Evolutionary conservation across 2,797 vertebrate species (phyloP), one percentile per base, ranked within the genome.

Genomic region (Hyperoplus immaculatus): DNA sequence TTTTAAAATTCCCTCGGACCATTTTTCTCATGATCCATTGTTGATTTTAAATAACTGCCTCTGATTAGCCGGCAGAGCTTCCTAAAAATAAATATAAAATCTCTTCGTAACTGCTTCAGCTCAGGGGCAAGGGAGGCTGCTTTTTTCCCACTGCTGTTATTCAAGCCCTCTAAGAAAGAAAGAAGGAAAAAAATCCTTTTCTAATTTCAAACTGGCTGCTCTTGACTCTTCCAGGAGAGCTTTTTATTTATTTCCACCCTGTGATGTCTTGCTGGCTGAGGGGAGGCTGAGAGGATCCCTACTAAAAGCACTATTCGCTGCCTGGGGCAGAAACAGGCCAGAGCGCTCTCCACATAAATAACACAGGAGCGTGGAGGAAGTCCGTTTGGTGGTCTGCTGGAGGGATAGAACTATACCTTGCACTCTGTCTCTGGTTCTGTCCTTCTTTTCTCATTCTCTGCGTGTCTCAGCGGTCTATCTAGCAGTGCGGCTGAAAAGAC

Each of bases 341-440:
- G 86, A 86, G 85, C 84, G 77, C 91, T 92, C 87, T 77, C 57
- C 90, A 87, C 91, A 91, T 94, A 92, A 94, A 94, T 93, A 94
- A 94, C 88, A 67, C 84, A 91, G 89, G 76, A 93, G 89, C 73
- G 64, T 77, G 85, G 81, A 91, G 91, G 88, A 89, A 88, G 91
- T 90, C 88, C 73, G 88, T 90, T 87, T 88, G 92, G 92, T 94
- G 90, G 92, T 93, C 93, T 90, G 91, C 88, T 93, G 88, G 83
- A 93, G 84, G 90, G 88, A 88, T 81, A 70, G 90, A 93, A 93
- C 80, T 85, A 69, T 85, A 60, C 80, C 71, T 81, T 85, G 29
- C 87, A 78, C 65, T 81, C 86, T 82, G 65, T 75, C 79, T 85
- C 72, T 74, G 79, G 79, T 84, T 80, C 82, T 72, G 84, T 83